These are phyloP conservation scores for Cyaniris semiargus DNA, from an alignment of 2,888 invertebrate genomes.

Conservation along the genomic window DNA sequence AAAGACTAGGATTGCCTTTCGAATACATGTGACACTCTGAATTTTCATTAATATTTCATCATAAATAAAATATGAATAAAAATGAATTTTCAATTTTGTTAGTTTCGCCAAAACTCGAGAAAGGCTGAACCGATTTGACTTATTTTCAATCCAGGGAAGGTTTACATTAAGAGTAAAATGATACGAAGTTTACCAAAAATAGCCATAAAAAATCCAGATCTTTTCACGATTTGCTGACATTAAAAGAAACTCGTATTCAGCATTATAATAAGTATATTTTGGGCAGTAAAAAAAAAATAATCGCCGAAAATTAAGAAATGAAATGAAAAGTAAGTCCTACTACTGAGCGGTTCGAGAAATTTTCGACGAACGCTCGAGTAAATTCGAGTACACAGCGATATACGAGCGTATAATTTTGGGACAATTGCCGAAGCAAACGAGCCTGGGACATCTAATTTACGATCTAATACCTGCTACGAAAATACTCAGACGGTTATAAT, in stretches of 20 bases:
- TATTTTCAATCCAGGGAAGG: too few relatives aligned
- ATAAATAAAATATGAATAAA: too few relatives aligned
- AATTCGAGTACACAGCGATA: conserved; percentile 49
- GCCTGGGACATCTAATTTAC: conserved; percentile 67
- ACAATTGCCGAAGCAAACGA: conserved; percentile 68
- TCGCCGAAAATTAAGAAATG: neutral
- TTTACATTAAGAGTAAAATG: too few relatives aligned
- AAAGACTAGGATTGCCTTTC: neutral
- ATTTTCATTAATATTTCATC: too few relatives aligned
- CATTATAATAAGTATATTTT: neutral
- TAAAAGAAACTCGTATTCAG: too few relatives aligned
- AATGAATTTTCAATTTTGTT: too few relatives aligned
- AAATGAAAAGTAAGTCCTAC: too few relatives aligned
- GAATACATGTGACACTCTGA: neutral
- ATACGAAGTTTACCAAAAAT: too few relatives aligned
- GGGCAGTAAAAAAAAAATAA: neutral
- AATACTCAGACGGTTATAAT: conserved; percentile 26
- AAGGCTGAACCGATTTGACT: too few relatives aligned
- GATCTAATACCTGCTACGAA: conserved; percentile 59
- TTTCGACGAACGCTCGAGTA: neutral
- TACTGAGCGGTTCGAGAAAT: neutral
- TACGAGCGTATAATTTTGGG: conserved; percentile 70
- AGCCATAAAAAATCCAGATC: too few relatives aligned
- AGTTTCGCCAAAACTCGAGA: too few relatives aligned
- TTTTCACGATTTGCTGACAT: too few relatives aligned